Percentiles rank a stretch among this genome's conserved stretches.
These are phyloP conservation scores for Helogale parvula DNA, from an alignment of 2,113 vertebrate genomes.

Conservation along the genomic window DNA sequence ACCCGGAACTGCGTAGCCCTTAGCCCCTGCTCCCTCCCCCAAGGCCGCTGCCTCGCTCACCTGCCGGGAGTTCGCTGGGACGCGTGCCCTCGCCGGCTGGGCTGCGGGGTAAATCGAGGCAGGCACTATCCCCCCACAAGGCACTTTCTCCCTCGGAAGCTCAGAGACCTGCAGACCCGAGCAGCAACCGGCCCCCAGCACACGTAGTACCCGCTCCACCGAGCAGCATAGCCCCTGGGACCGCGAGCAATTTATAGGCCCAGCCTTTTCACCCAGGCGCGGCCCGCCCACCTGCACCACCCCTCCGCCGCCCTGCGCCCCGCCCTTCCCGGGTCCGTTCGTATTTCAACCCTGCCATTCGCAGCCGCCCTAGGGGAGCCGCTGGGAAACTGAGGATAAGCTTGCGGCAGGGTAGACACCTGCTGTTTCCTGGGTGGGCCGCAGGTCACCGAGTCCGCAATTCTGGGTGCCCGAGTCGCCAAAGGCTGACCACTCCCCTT, in stretches of 20 bases:
- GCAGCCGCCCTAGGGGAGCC: accelerated
- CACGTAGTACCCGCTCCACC: background rate
- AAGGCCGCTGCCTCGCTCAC: constrained; percentile 2
- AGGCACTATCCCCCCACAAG: background rate
- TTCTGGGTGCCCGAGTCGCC: background rate
- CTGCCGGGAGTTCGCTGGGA: constrained; percentile 10
- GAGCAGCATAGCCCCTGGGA: background rate
- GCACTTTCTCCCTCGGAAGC: background rate
- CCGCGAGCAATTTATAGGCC: constrained; percentile 42
- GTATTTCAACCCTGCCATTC: background rate
- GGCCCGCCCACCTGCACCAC: constrained; percentile 55
- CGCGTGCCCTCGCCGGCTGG: background rate
- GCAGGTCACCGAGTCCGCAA: background rate
- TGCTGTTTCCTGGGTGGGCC: background rate
- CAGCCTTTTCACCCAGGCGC: background rate
- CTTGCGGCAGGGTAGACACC: background rate
- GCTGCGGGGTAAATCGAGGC: background rate
- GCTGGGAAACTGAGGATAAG: background rate
- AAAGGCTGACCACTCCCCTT: background rate
- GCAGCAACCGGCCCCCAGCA: background rate
- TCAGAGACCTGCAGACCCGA: background rate
- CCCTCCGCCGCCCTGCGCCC: background rate
- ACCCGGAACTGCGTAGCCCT: background rate
- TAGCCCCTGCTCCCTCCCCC: accelerated
- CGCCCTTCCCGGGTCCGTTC: background rate